These are phyloP conservation scores for Felis catus DNA, from an alignment of 2,113 vertebrate species.

Conservation along the genomic window F.catus_Fca126_mat1.0 CM031428.1:61385001-61385500, in stretches of 20 bases:
- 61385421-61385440: neutral
- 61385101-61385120: neutral
- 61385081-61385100: neutral
- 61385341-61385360: neutral
- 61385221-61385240: neutral
- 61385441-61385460: neutral
- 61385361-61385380: neutral
- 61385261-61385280: neutral
- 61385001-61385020: too few relatives aligned
- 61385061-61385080: neutral
- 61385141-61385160: neutral
- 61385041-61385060: neutral
- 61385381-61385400: neutral
- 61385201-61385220: neutral
- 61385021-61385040: neutral
- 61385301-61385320: neutral
- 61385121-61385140: neutral
- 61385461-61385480: neutral
- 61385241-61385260: neutral
- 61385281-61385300: neutral
- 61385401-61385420: neutral
- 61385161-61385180: neutral
- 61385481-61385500: neutral
- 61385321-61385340: neutral
- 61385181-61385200: neutral